Percentiles rank a stretch among this genome's conserved stretches.
These are phyloP conservation scores for Rotaria macrura DNA, from an alignment of 2,888 invertebrate species.

Conservation along the genomic window DNA sequence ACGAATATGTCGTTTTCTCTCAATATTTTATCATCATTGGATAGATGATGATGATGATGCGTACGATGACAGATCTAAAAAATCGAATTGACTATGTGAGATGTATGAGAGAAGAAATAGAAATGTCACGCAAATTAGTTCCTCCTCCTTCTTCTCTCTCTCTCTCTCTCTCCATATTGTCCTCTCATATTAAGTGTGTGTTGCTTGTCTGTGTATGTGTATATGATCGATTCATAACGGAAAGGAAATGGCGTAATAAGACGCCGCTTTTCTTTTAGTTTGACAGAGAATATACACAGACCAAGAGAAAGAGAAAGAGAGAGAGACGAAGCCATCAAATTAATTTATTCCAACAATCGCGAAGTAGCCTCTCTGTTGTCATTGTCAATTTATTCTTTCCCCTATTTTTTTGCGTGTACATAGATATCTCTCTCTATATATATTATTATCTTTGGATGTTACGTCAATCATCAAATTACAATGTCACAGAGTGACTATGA, in stretches of 20 bases:
- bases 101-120: neutral
- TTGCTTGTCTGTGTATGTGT: neutral
- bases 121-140: slow-evolving; percentile 14
- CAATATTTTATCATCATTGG: neutral
- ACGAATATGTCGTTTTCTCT: neutral
- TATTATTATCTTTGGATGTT: neutral
- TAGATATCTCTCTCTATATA: neutral
- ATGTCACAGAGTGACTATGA: neutral
- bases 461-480: neutral
- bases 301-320: no score
- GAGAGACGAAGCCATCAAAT: neutral
- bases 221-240: slow-evolving; percentile 12
- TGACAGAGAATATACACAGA: neutral
- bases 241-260: slow-evolving; percentile 12
- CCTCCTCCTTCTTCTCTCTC: no score
- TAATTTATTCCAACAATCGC: slow-evolving; percentile 7
- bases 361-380: neutral
- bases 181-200: neutral
- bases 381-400: neutral
- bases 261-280: neutral
- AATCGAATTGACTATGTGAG: neutral
- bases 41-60: neutral
- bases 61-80: neutral
- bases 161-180: neutral
- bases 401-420: neutral